Evolutionary conservation across 1,140 invertebrate genomes (phyloP), one percentile per base, ranked within the genome.

Genomic region (Branchinecta lindahli): DNA sequence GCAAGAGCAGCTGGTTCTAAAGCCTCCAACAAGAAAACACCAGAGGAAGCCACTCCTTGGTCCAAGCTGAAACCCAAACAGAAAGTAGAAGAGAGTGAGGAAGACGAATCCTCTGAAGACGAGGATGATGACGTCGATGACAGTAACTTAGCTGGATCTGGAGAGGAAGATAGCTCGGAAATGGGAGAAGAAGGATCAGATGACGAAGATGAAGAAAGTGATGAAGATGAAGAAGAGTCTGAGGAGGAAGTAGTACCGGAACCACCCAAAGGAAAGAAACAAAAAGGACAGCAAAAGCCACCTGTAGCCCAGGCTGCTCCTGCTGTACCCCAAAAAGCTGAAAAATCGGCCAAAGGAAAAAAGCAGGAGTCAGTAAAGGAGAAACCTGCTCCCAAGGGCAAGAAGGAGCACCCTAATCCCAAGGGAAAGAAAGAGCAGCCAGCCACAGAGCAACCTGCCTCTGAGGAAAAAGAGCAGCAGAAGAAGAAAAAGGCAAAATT

Each of bases 1-100:
- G 85, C 87, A 68, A 79, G 88, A 78, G 83, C 86, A 0, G 85
- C 84, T 76, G 87, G 87, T 21, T 87, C 87, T 0, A 89, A 89
- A 79, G 79, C 86, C 0, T 88, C 86, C 9, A 89, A 88, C 75
- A 83, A 86, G 75, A 83, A 82, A 74, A 72, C 84, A 33, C 84
- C 85, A 2, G 84, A 87, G 78, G 83, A 86, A 70, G 79, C 85
- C 66, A 89, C 87, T 46, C 83, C 87, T 75, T 90, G 88, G 88
- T 79, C 82, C 66, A 78, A 85, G 70, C 85, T 89, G 85, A 85
- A 86, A 76, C 52, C 52, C 52, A 61, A 71, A 44, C 80, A 85
- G 72, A 79, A 85, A 70, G 69, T 83, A 8, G 77, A 82, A 70
- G 74, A 82, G 9, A 73, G 66, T 44, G 33, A 71, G 8, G 33